A percentile compares a stretch with the other conserved stretches of the same genome.
phyloP scores from a whole-genome alignment of 1,140 invertebrate species.

The Amphibalanus amphitrite region DNA sequence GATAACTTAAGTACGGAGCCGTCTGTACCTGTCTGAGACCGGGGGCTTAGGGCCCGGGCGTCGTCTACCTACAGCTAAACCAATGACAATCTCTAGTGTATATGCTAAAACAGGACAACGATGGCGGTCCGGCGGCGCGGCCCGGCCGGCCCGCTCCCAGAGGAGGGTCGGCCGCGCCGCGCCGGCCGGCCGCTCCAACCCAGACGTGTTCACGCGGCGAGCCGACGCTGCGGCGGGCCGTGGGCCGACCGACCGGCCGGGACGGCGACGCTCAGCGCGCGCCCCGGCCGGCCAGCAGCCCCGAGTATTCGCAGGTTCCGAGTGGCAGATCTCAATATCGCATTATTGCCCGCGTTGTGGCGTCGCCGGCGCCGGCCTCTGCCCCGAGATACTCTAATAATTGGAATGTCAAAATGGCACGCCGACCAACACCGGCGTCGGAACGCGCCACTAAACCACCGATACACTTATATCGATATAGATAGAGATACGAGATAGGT shows the following conservation, averaged over 20 bases:
- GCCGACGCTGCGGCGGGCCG: too few relatives aligned
- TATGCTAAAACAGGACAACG: not conserved
- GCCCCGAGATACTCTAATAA: not conserved
- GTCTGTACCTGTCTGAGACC: not conserved
- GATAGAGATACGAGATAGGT: not conserved
- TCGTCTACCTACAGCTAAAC: not conserved
- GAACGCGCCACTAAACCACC: not conserved
- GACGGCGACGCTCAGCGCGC: too few relatives aligned
- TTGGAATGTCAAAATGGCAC: not conserved
- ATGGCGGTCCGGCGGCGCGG: not conserved
- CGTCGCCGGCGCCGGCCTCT: too few relatives aligned
- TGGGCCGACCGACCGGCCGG: too few relatives aligned
- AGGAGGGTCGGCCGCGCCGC: too few relatives aligned
- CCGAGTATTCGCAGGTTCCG: not conserved
- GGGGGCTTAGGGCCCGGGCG: not conserved
- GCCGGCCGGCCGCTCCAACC: not conserved
- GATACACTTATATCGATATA: not conserved
- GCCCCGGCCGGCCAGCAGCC: too few relatives aligned
- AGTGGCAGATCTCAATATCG: not conserved
- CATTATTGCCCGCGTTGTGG: not conserved
- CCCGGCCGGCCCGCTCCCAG: too few relatives aligned
- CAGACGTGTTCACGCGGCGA: not conserved
- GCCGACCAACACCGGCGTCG: not conserved
- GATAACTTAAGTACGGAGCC: not conserved
- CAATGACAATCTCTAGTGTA: slow-evolving; percentile 1